Base-by-base conservation (phyloP, 2,113 vertebrate genomes). In the Rhipidura dahli region DNA sequence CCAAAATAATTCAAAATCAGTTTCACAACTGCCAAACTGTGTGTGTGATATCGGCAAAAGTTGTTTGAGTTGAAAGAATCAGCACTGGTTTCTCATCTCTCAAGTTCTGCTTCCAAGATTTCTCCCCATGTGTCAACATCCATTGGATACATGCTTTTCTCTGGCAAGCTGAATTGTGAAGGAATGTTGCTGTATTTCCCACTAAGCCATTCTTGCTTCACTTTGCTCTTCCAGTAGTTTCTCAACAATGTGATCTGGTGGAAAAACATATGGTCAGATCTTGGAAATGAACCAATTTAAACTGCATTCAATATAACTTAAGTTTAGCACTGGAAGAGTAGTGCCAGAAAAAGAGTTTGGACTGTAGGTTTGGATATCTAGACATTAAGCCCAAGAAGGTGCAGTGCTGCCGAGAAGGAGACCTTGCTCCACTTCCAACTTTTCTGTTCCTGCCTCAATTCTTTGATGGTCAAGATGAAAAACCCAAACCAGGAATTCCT, bases 91-190 rank as follows among this genome's bases (percentile, higher is more conserved):
- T 77, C 35, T 96, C 71, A 98, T 98, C 99, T 97, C 94, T 98
- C 98, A 76, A 99, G 96, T 97, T 99, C 99, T 4, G 98, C 99
- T 97, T 99, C 98, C 75, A 99, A 95, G 96, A 99, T 99, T 95
- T 99, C 98, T 15, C 98, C 99, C 99, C 99, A 99, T 0, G 98
- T 98, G 57, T 99, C 98, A 0, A 79, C 98, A 4, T 99, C 98
- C 97, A 99, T 98, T 0, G 98, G 98, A 83, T 91, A 98, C 99
- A 99, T 99, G 76, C 69, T 98, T 69, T 98, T 95, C 71, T 98
- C 97, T 9, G 95, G 98, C 47, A 99, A 98, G 94, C 98, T 97
- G 24, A 96, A 76, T 3, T 95, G 95, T 23, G 98, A 99, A 39
- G 65, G 50, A 83, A 99, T 88, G 40, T 98, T 97, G 97, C 99